Conservation (phyloP, 2,113 vertebrate genomes). For the Halichoeres trimaculatus region DNA sequence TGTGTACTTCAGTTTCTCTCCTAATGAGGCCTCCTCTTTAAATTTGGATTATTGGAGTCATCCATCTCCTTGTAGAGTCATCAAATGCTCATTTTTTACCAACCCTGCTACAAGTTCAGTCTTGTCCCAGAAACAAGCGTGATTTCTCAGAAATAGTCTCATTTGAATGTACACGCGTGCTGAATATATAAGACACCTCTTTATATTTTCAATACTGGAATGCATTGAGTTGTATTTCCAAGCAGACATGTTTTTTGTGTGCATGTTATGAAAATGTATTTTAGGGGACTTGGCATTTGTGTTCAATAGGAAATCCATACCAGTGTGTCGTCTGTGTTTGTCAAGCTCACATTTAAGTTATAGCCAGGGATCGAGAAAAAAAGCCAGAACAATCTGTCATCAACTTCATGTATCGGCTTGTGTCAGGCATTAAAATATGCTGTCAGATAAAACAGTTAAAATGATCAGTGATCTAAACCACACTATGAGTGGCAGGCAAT, state of each 20-base stretch:
- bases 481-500: background rate
- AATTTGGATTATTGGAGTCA: conserved; percentile 26
- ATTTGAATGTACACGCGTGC: conserved; percentile 20
- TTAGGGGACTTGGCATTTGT: background rate
- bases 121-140: conserved; percentile 18
- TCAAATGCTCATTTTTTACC: conserved; percentile 23
- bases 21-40: conserved; percentile 23
- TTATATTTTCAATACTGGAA: conserved; percentile 25
- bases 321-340: background rate
- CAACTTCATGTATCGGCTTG: background rate
- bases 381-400: background rate
- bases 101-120: conserved; percentile 7
- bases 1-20: conserved; percentile 5
- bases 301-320: background rate
- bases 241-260: background rate
- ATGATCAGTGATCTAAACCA: background rate
- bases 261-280: background rate
- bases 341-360: background rate
- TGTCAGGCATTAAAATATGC: background rate
- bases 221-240: background rate
- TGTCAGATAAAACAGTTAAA: background rate
- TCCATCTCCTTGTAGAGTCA: conserved; percentile 26
- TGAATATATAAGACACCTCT: conserved; percentile 6
- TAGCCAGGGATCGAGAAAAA: background rate
- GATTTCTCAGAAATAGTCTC: conserved; percentile 27